Base-by-base conservation (phyloP, 2,888 invertebrate species). In the Orthosia gothica region DNA sequence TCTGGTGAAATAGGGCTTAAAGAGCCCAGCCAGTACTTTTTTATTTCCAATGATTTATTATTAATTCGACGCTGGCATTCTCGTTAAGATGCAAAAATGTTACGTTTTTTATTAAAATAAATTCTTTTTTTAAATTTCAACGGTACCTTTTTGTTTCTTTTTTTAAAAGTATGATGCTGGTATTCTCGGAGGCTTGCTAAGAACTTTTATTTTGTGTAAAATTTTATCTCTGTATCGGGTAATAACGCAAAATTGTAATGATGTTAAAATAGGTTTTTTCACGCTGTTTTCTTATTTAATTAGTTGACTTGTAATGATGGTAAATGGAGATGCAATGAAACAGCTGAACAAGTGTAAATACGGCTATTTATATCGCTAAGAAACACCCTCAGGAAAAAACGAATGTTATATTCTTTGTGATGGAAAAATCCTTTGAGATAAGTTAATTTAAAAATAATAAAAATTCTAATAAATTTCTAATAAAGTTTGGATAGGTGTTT, bases 1-100 rank as follows among this genome's bases (percentile, higher is more conserved):
- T 82, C 82, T 83, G 77, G 65, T 66, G 70, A 83, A 82, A 82
- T 83, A 82, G 70, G 68, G 69, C 79, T 70, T 79, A 69, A 71
- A 67, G 57, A 81, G 70, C 70, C 40, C 65, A 49, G 50, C 62
- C 62, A 55, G 47, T 55, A 69, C 62, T 83, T 72, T 82, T 82
- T 83, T 83, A 82, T 82, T 82, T 79, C 66, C 58, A 65, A 83
- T 83, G 82, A 82, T 82, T 82, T 82, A 82, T 83, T 83, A 83
- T 82, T 59, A 79, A 82, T 79, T 76, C 82, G 76, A 71, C 66
- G 80, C 58, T 76, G 76, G 82, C 55, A 82, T 83, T 79, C 81
- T 82, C 83, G 83, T 79, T 82, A 83, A 79, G 75, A 82, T 79
- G 81, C 68, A 82, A 79, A 82, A 79, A 79, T 69, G 68, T 66